These are phyloP conservation scores for Lamellibrachia luymesi DNA, from an alignment of 1,140 invertebrate species.

Conservation along the genomic window DNA sequence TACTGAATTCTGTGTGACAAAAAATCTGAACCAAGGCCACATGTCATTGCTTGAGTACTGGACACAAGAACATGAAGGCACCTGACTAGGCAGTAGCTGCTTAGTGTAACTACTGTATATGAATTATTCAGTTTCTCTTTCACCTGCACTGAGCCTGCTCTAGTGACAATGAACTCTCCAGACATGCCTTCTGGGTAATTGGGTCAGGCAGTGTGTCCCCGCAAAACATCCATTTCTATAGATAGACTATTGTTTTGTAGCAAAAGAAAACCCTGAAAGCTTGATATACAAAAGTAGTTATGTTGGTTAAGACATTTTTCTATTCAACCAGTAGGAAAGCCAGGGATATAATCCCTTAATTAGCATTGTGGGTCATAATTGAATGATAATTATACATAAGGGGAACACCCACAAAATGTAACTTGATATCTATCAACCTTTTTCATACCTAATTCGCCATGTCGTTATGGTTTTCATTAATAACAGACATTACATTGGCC, in stretches of 20 bases:
- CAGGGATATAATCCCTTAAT: too few species aligned
- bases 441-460: too few species aligned
- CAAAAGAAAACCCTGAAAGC: neutral
- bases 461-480: too few species aligned
- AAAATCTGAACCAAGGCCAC: neutral
- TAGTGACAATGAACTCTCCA: neutral
- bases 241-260: neutral
- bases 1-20: neutral
- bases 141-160: neutral
- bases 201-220: neutral
- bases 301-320: neutral
- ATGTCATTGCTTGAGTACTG: neutral
- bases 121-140: constrained; percentile 1
- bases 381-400: neutral
- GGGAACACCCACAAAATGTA: neutral
- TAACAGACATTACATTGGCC: too few species aligned
- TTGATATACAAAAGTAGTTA: neutral
- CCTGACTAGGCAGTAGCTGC: neutral
- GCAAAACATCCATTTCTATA: neutral
- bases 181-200: neutral
- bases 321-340: neutral
- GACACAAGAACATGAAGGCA: neutral
- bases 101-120: neutral
- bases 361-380: too few species aligned
- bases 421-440: neutral